Evolutionary conservation across 2,888 invertebrate genomes (phyloP).

Genomic region (Melanargia galathea): DNA sequence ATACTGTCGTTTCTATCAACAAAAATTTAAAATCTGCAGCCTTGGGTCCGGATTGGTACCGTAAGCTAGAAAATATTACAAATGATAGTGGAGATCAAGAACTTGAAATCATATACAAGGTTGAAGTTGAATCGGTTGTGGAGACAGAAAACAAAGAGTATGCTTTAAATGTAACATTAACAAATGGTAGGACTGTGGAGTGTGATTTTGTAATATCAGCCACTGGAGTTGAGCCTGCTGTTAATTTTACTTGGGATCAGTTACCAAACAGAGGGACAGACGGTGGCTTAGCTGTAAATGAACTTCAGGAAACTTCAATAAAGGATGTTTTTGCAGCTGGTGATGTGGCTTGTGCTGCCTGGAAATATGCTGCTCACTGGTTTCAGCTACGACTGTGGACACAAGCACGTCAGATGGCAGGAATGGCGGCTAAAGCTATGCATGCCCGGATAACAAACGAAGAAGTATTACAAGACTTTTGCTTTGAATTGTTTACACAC

Average conservation of each 20-base stretch:
- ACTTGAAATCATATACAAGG: slow-evolving; percentile 83
- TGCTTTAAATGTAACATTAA: slow-evolving; percentile 88
- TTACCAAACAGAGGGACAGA: slow-evolving; percentile 83
- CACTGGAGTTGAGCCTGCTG: slow-evolving; percentile 92
- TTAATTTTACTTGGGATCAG: slow-evolving; percentile 80
- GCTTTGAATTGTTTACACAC: slow-evolving; percentile 98
- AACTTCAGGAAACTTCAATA: slow-evolving; percentile 91
- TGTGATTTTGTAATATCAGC: slow-evolving; percentile 98
- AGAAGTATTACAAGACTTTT: slow-evolving; percentile 92
- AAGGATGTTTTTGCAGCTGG: slow-evolving; percentile 95
- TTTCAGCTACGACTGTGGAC: slow-evolving; percentile 98
- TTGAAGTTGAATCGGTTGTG: slow-evolving; percentile 76
- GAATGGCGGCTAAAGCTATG: slow-evolving; percentile 96
- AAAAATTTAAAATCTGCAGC: slow-evolving; percentile 89
- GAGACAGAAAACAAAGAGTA: slow-evolving; percentile 72
- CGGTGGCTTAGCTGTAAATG: slow-evolving; percentile 93
- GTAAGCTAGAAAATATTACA: slow-evolving; percentile 82
- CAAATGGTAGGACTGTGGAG: slow-evolving; percentile 86
- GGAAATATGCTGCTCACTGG: slow-evolving; percentile 91
- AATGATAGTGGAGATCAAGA: slow-evolving; percentile 77
- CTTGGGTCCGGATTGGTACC: slow-evolving; percentile 98
- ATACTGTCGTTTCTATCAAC: slow-evolving; percentile 60
- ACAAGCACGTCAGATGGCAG: slow-evolving; percentile 98
- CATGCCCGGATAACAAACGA: slow-evolving; percentile 83
- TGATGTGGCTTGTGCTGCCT: slow-evolving; percentile 93